Percentiles rank a stretch among this genome's conserved stretches.
Conservation (phyloP, 2,888 invertebrate species). For the Plusia festucae region DNA sequence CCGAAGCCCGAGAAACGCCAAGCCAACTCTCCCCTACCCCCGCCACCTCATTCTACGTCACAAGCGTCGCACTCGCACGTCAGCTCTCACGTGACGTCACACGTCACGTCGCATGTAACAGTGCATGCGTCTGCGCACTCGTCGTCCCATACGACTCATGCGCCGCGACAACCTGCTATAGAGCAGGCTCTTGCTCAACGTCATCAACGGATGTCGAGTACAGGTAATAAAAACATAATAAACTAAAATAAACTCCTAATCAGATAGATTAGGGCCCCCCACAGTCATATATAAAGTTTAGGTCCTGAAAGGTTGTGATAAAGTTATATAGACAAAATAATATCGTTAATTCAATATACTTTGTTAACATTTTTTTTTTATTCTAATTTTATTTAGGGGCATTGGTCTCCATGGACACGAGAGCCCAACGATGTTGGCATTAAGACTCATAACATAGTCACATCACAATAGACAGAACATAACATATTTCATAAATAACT, state of each 20-base stretch:
- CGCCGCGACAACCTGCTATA: constrained; percentile 66
- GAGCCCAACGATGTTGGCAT: too few species aligned
- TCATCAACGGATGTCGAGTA: constrained; percentile 85
- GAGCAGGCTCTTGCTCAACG: constrained; percentile 62
- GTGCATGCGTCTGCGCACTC: constrained; percentile 41
- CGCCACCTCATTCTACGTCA: constrained; percentile 83
- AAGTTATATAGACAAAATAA: too few species aligned
- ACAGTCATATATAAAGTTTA: too few species aligned
- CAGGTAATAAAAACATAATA: constrained; percentile 67
- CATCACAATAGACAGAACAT: too few species aligned
- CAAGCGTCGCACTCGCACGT: constrained; percentile 27
- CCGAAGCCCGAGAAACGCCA: constrained; percentile 97
- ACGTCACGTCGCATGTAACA: constrained; percentile 81
- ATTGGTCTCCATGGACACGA: too few species aligned
- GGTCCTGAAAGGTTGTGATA: too few species aligned
- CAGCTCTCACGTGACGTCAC: constrained; percentile 39
- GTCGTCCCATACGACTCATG: constrained; percentile 26
- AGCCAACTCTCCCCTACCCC: constrained; percentile 96
- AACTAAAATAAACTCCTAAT: not conserved
- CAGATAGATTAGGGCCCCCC: too few species aligned
- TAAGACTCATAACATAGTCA: not conserved
- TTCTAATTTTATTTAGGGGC: too few species aligned
- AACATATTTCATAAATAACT: too few species aligned
- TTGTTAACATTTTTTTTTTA: too few species aligned
- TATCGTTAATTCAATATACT: too few species aligned